Evolutionary conservation across 2,888 invertebrate genomes (phyloP).

Genomic region (Fragum sueziense): DNA sequence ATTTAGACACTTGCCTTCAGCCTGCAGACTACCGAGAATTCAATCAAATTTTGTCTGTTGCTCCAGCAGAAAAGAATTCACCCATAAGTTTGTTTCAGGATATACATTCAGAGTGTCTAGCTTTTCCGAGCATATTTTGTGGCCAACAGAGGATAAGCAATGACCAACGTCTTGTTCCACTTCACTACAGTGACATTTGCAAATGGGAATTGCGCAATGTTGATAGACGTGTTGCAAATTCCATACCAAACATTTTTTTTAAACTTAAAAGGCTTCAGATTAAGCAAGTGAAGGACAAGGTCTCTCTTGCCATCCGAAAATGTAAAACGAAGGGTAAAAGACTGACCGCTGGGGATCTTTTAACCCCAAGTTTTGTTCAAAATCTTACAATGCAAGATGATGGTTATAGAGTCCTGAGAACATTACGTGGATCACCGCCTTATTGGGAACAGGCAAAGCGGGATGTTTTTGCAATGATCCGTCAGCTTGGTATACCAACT

Average conservation of each 20-base stretch:
- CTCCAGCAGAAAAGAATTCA: conserved; percentile 31
- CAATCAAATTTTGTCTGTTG: conserved; percentile 35
- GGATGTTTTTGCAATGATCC: conserved; percentile 46
- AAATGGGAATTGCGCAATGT: conserved; percentile 44
- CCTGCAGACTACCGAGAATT: conserved; percentile 43
- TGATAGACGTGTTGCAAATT: conserved; percentile 35
- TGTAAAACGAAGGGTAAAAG: conserved; percentile 27
- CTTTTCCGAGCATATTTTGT: conserved; percentile 43
- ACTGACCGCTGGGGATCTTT: conserved; percentile 33
- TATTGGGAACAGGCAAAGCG: conserved; percentile 46
- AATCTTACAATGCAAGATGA: conserved; percentile 52
- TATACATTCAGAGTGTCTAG: conserved; percentile 28
- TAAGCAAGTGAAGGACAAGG: conserved; percentile 45
- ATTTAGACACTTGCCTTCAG: conserved; percentile 34
- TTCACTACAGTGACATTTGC: conserved; percentile 37
- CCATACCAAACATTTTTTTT: conserved; percentile 39
- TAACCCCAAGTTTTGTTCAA: conserved; percentile 35
- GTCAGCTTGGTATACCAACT: conserved; percentile 39
- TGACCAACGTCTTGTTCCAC: conserved; percentile 21
- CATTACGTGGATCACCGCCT: conserved; percentile 47
- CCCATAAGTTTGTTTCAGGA: conserved; percentile 23
- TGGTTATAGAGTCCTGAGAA: conserved; percentile 50
- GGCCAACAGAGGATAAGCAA: conserved; percentile 33
- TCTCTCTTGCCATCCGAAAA: conserved; percentile 40
- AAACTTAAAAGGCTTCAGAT: conserved; percentile 41